These are phyloP conservation scores for Actinia equina DNA, from an alignment of 64 coral and sea anemone genomes.

Conservation along the genomic window DNA sequence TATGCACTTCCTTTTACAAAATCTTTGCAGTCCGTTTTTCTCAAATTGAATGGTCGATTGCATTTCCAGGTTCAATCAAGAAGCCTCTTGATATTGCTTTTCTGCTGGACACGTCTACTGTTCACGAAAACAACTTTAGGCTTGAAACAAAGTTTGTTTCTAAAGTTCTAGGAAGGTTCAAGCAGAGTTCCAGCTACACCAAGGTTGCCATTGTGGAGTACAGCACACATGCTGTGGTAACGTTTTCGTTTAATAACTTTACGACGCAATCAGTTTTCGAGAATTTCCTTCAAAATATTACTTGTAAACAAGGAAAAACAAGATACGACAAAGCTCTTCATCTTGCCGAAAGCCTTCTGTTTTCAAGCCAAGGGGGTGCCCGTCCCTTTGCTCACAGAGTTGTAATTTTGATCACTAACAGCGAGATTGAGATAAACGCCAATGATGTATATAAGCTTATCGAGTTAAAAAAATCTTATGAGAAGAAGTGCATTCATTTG, in stretches of 20 bases:
- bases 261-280: not conserved
- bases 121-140: not conserved
- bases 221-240: not conserved
- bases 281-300: not conserved
- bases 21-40: no score
- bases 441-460: not conserved
- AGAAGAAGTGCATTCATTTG: not conserved
- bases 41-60: no score
- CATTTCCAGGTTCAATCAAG: constrained; percentile 1
- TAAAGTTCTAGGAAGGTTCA: not conserved
- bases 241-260: constrained; percentile 16
- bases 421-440: not conserved
- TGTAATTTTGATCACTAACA: not conserved
- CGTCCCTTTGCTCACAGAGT: constrained; percentile 7
- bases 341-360: not conserved
- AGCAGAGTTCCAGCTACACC: not conserved
- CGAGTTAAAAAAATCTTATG: not conserved
- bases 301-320: not conserved
- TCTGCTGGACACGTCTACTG: not conserved
- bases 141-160: not conserved
- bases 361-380: not conserved
- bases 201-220: constrained; percentile 5
- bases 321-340: constrained; percentile 3
- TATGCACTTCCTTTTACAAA: no score
- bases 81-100: constrained; percentile 15